A percentile compares a stretch with the other conserved stretches of the same genome.
These are phyloP conservation scores for Melanaphis sacchari DNA, from an alignment of 1,140 invertebrate species.

Conservation along the genomic window DNA sequence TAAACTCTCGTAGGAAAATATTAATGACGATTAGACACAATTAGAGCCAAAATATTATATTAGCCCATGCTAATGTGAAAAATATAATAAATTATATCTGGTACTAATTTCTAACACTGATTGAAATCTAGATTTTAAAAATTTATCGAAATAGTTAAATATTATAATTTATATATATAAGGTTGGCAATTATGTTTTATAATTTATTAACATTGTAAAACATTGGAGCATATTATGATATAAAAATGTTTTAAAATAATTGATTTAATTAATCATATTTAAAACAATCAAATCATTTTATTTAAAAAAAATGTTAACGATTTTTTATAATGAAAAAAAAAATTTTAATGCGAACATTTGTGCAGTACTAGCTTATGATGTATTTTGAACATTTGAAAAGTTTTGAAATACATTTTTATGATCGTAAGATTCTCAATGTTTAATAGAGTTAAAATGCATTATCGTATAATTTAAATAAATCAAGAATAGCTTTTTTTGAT, in stretches of 20 bases:
- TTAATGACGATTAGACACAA: neutral
- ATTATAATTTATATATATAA: neutral
- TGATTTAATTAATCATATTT: neutral
- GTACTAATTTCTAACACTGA: neutral
- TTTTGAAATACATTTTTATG: neutral
- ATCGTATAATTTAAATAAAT: neutral
- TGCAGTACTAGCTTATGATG: neutral
- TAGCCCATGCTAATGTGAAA: neutral
- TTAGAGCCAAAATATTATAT: neutral
- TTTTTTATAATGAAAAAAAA: no score
- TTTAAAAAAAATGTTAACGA: neutral
- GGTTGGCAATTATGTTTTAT: no score
- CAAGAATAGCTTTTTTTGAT: neutral
- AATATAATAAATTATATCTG: neutral
- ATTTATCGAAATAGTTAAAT: neutral
- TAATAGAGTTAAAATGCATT: neutral
- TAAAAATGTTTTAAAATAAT: neutral
- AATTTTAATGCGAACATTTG: neutral
- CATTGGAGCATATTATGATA: neutral
- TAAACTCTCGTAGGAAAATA: neutral
- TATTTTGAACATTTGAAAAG: neutral
- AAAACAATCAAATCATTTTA: neutral
- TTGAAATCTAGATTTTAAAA: neutral
- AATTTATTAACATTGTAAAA: neutral
- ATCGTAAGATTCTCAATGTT: neutral